These are phyloP conservation scores for Boleophthalmus pectinirostris DNA, from an alignment of 2,113 vertebrate species.

Conservation along the genomic window DNA sequence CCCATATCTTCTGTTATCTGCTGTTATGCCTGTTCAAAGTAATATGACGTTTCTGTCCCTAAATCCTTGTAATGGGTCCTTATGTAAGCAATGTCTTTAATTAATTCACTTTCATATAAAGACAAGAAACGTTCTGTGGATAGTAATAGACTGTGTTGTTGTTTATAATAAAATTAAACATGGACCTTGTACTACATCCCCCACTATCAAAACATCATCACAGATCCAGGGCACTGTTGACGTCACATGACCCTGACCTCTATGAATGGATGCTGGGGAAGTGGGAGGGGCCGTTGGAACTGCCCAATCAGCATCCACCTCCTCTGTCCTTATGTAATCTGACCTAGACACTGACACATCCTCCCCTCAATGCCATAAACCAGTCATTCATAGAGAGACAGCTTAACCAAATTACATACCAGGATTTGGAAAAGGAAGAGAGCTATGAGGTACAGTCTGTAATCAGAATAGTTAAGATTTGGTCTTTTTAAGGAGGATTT, in stretches of 20 bases:
- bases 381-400: background rate
- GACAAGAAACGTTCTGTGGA: background rate
- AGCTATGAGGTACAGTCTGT: background rate
- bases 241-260: slow-evolving; percentile 1
- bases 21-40: background rate
- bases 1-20: background rate
- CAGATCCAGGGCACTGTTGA: background rate
- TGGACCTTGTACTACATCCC: background rate
- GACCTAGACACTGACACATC: background rate
- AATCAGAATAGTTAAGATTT: background rate
- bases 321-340: slow-evolving; percentile 25
- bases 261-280: slow-evolving; percentile 17
- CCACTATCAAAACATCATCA: background rate
- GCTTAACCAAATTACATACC: background rate
- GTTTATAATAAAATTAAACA: too few relatives aligned
- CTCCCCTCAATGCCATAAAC: background rate
- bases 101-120: too few relatives aligned
- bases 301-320: slow-evolving; percentile 7
- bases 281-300: background rate
- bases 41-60: background rate
- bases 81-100: too few relatives aligned
- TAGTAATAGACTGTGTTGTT: too few relatives aligned
- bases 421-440: background rate
- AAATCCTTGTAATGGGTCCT: background rate
- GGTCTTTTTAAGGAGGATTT: background rate